Base-by-base conservation (phyloP, 2,797 vertebrate genomes). In the Dendrocincla fuliginosa region DNA sequence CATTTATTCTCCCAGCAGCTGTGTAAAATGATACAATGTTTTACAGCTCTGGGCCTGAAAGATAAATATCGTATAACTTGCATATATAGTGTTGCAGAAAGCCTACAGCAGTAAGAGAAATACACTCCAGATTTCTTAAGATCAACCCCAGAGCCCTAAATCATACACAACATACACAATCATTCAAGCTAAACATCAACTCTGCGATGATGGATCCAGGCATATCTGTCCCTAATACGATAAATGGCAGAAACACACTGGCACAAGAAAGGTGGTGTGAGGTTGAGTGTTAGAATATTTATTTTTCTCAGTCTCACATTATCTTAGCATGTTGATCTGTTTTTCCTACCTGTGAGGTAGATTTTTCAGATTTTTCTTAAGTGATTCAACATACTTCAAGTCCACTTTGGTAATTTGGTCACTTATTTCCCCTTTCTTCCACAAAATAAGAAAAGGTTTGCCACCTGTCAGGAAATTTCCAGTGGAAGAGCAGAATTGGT, bases 381-480 rank as follows among this genome's bases (percentile, higher is more conserved):
- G 16, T 75, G 44, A 41, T 55, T 25, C 32, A 49, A 50, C 28
- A 55, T 23, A 28, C 37, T 93, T 71, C 8, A 75, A 74, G 42
- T 68, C 79, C 23, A 32, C 18, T 77, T 74, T 22, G 6, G 41
- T 53, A 28, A 74, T 71, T 87, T 18, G 10, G 64, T 94, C 74
- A 46, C 37, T 63, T 68, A 14, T 70, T 91, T 87, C 35, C 52
- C 52, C 63, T 90, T 71, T 82, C 82, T 97, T 89, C 87, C 65
- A 90, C 60, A 71, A 93, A 84, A 95, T 77, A 90, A 78, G 84
- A 94, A 95, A 37, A 76, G 6, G 7, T 67, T 70, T 85, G 23
- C 49, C 35, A 59, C 47, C 56, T 74, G 74, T 44, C 50, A 83
- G 67, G 60, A 95, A 95, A 90, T 84, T 95, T 97, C 84, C 87